phyloP scores from a whole-genome alignment of 2,797 vertebrate genomes.

The Knipowitschia caucasica region DNA sequence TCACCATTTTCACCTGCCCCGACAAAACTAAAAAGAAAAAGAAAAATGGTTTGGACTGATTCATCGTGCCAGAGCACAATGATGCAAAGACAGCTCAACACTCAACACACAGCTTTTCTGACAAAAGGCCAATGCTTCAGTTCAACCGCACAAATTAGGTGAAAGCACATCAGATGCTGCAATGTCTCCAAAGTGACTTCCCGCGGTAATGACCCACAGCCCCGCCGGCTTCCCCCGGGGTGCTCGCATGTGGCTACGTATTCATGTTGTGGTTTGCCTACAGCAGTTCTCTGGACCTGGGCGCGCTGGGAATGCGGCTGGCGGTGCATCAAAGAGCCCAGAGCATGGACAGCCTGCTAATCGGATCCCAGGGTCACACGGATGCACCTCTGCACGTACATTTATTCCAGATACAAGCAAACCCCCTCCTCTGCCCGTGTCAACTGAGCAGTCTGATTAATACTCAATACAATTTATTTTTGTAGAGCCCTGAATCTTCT shows the following conservation, averaged over 20 bases:
- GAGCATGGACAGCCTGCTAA: constrained; percentile 59
- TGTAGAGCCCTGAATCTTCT: too few relatives aligned
- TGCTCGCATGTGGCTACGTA: constrained; percentile 11
- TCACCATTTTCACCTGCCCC: too few relatives aligned
- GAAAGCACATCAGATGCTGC: constrained; percentile 36
- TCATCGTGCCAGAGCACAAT: too few relatives aligned
- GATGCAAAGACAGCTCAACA: constrained; percentile 31
- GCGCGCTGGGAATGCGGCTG: constrained; percentile 61
- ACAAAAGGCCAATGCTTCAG: constrained; percentile 19
- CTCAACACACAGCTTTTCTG: not conserved
- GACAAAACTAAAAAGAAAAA: too few relatives aligned
- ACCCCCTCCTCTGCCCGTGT: constrained; percentile 24
- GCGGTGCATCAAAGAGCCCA: constrained; percentile 62
- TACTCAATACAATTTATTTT: too few relatives aligned
- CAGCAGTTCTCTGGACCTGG: constrained; percentile 56
- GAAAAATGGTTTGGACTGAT: too few relatives aligned
- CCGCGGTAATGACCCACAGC: constrained; percentile 59
- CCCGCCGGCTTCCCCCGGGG: constrained; percentile 55
- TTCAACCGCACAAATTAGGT: constrained; percentile 46
- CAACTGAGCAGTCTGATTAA: constrained; percentile 36
- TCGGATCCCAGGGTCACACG: constrained; percentile 47
- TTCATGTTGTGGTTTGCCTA: constrained; percentile 56
- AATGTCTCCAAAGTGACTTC: constrained; percentile 46
- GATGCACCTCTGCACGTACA: constrained; percentile 11
- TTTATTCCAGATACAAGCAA: constrained; percentile 10